Conservation (phyloP, 2,113 vertebrate genomes). For the Penelope pileata region DNA sequence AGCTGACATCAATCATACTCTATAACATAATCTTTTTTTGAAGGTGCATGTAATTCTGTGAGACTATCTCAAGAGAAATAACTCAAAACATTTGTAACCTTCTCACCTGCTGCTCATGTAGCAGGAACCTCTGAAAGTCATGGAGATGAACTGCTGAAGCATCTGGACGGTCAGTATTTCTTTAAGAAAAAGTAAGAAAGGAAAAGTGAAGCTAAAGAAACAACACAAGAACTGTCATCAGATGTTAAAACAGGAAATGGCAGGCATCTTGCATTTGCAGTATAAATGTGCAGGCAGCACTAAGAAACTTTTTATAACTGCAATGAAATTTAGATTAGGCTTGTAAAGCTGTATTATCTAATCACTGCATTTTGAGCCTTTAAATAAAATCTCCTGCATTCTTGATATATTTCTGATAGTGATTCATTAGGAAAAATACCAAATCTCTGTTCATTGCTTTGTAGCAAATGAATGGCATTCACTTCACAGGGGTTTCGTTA, state of each 20-base stretch:
- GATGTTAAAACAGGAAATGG: neutral
- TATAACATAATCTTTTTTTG: neutral
- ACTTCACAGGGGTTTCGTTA: neutral
- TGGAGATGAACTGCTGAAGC: slow-evolving; percentile 88
- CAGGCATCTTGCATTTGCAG: neutral
- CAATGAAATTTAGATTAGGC: neutral
- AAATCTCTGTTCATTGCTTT: neutral
- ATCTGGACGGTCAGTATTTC: slow-evolving; percentile 90
- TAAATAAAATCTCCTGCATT: neutral
- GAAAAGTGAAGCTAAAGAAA: neutral
- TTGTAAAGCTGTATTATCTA: neutral
- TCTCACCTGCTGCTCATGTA: slow-evolving; percentile 90
- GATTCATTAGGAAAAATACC: neutral
- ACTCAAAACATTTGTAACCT: neutral
- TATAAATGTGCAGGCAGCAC: neutral
- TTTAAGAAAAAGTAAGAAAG: slow-evolving; percentile 44
- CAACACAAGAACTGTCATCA: neutral
- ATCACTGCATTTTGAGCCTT: neutral
- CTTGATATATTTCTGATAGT: neutral
- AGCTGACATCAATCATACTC: neutral
- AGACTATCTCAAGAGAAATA: neutral
- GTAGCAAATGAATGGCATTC: neutral
- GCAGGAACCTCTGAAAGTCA: slow-evolving; percentile 94
- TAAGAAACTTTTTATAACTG: neutral
- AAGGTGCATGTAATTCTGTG: neutral